Evolutionary conservation across 2,888 invertebrate genomes (phyloP).

Genomic region (Reticulitermes lucifugus): DNA sequence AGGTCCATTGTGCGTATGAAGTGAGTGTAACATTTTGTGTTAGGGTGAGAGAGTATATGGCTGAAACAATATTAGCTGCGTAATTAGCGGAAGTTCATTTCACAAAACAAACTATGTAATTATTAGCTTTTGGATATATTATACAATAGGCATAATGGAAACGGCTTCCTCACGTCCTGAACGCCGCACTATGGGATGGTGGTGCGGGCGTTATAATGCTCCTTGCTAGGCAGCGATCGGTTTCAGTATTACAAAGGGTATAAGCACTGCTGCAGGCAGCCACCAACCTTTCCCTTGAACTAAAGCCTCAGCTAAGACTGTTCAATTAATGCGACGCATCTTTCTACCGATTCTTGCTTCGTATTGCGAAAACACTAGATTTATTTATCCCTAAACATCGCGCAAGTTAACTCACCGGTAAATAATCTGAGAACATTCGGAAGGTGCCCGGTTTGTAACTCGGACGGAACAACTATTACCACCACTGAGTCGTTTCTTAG

Average conservation of each 20-base stretch:
- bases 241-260: neutral
- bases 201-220: neutral
- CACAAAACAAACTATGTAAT: constrained; percentile 37
- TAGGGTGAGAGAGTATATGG: neutral
- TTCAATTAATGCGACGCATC: no score
- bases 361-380: no score
- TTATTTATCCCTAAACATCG: no score
- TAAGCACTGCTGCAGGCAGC: neutral
- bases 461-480: no score
- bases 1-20: constrained; percentile 12
- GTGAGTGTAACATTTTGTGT: neutral
- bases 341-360: no score
- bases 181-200: neutral
- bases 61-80: constrained; percentile 24
- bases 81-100: constrained; percentile 40
- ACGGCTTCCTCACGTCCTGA: neutral
- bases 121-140: constrained; percentile 33
- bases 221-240: neutral
- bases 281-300: no score
- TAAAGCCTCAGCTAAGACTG: no score
- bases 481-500: no score
- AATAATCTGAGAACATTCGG: no score
- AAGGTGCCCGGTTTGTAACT: no score
- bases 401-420: no score
- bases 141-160: constrained; percentile 28